Evolutionary conservation across 2,888 invertebrate species (phyloP).

Genomic region (Lithophane leautieri): DNA sequence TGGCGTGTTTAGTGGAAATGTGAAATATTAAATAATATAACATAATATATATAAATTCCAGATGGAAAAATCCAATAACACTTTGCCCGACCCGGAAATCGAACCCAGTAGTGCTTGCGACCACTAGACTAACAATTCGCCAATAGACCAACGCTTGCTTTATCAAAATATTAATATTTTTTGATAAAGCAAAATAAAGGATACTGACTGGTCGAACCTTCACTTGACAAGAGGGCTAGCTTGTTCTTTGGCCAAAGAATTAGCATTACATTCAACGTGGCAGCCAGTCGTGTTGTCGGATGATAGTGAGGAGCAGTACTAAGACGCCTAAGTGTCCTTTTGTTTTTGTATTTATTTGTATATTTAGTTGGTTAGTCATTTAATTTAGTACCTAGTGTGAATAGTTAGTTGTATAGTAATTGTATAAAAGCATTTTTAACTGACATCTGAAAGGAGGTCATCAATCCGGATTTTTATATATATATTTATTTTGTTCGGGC

Average conservation of each 20-base stretch:
- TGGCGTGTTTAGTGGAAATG: neutral
- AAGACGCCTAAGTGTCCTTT: neutral
- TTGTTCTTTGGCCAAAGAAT: neutral
- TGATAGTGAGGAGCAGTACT: neutral
- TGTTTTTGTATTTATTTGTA: neutral
- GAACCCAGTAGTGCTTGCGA: neutral
- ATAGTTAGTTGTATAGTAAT: neutral
- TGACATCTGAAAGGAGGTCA: too few relatives aligned
- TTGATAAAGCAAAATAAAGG: neutral
- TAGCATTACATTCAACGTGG: neutral
- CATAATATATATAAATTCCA: neutral
- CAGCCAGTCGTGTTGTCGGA: neutral
- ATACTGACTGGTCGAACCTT: neutral
- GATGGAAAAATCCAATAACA: neutral
- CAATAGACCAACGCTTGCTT: too few relatives aligned
- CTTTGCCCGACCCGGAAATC: neutral
- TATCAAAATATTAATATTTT: too few relatives aligned
- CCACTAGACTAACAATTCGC: too few relatives aligned
- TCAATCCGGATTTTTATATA: too few relatives aligned
- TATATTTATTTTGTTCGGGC: too few relatives aligned
- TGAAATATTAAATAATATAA: neutral
- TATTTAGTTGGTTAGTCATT: neutral
- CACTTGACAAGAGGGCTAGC: neutral
- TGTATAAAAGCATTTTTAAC: neutral
- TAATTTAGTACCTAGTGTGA: neutral